Evolutionary conservation across 2,113 vertebrate genomes (phyloP).

Genomic region (Podarcis muralis): DNA sequence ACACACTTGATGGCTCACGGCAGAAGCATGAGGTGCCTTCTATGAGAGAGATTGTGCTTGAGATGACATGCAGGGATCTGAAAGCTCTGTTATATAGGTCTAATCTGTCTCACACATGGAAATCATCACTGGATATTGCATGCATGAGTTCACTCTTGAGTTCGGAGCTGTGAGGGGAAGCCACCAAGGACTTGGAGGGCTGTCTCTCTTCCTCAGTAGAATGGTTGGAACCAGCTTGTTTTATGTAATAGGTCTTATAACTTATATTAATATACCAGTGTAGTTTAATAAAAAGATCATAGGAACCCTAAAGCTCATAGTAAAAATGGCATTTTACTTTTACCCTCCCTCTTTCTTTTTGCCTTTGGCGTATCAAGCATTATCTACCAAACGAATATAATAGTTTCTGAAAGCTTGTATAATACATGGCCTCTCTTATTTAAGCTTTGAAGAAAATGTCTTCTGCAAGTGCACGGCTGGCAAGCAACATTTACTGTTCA

Average conservation of each 20-base stretch:
- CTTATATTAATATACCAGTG: conserved; percentile 16
- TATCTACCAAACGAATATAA: conserved; percentile 9
- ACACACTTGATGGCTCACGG: background rate
- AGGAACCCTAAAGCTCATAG: background rate
- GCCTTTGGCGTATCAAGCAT: background rate
- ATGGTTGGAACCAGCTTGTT: background rate
- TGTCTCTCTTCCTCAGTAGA: background rate
- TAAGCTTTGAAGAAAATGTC: conserved; percentile 5
- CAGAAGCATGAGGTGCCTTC: background rate
- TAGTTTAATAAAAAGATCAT: background rate
- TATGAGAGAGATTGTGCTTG: background rate
- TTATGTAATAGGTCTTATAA: background rate
- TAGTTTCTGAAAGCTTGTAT: background rate
- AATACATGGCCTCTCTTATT: background rate
- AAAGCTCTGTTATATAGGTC: background rate
- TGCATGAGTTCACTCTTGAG: background rate
- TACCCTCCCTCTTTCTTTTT: background rate
- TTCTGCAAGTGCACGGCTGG: background rate
- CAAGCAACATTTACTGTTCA: background rate
- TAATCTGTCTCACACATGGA: background rate
- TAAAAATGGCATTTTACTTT: background rate
- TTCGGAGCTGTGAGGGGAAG: background rate
- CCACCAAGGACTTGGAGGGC: background rate
- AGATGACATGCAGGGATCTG: background rate
- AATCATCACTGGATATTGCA: background rate